Evolutionary conservation across 2,113 vertebrate species (phyloP), one percentile per base, ranked within the genome.

Genomic region (Sterrhoptilus dennistouni): DNA sequence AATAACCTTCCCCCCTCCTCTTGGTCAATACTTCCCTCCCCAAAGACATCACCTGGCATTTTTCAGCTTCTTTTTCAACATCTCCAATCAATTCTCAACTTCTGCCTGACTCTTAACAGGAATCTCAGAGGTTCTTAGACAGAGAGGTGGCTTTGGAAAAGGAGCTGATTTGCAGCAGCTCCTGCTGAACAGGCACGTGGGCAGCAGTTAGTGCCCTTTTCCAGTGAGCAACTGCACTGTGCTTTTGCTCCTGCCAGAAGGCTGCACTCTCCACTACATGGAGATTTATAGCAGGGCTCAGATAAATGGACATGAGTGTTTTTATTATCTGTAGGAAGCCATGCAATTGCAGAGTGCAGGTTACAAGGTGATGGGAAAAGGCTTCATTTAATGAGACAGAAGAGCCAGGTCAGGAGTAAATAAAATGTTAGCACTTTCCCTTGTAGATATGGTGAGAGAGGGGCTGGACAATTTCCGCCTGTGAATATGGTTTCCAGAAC

Each of bases 231-330:
- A n/a, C 50, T 8, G 4, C 52, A 50, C 31, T 3, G 0, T 36
- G 59, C 21, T 61, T 91, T 28, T 64, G 8, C n/a, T 70, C 18
- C 71, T 93, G 79, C 87, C 89, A 83, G 69, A 65, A 80, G 44
- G 49, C 89, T 89, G 36, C 56, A 31, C 42, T 60, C 47, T 57
- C 60, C 29, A 4, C 65, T 35, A 22, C 0, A 0, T 31, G 36
- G 15, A 83, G 85, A 95, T 93, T 95, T 83, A 92, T 47, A 68
- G 75, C 64, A 52, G 79, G 64, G 60, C 52, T 83, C 40, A 68
- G 64, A 49, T 56, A 86, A 92, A 83, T 86, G 88, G 66, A 90
- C 52, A 77, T 52, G 78, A 93, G 83, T 64, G 85, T 28, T 93
- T 86, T 90, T 71, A 89, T 82, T 49, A 49, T 64, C 92, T 88